Base-by-base conservation (phyloP, 2,113 vertebrate species). In the Zosterops pallidus region DNA sequence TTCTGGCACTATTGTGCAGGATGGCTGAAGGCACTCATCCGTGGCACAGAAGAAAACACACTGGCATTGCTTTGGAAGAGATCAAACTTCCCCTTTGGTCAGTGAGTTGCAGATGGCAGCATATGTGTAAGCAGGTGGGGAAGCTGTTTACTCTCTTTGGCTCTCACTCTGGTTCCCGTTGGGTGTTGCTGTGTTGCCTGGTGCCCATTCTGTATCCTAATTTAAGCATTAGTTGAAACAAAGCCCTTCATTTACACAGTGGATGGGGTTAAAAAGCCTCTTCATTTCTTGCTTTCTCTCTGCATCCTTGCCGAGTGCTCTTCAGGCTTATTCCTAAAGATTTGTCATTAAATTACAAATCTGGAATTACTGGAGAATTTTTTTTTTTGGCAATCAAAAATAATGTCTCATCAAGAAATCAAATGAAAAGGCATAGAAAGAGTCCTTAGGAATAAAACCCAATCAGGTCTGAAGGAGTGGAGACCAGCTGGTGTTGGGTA, bases 91-190 rank as follows among this genome's bases (percentile, higher is more conserved):
- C 65, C 63, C 62, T 57, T 93, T 85, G 93, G 88, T 93, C 93
- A 74, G 50, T 55, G 80, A 74, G 41, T 55, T 89, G 81, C 80
- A 93, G 94, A 91, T 87, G 81, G 83, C 57, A 87, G 60, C 78
- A 68, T 84, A 94, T 95, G 67, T 57, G 67, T 76, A 91, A 90
- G 78, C 87, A 94, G 82, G 82, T 91, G 93, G 74, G 39, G 39
- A 89, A 90, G 68, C n/a, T 70, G 72, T 95, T 96, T 59, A 77
- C 31, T 77, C 21, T 41, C 78, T 42, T 89, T 95, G 82, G 84
- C 92, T 95, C 49, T 37, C 12, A 2, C 9, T 64, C 50, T 68
- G 50, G 29, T 28, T 70, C 69, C 44, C 0, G 0, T 53, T 81
- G 37, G 65, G 79, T 46, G 24, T 31, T 92, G 39, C 47, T 2